A percentile compares a stretch with the other conserved stretches of the same genome.
These are phyloP conservation scores for Pristis pectinata DNA, from an alignment of 2,797 vertebrate species.

Conservation along the genomic window DNA sequence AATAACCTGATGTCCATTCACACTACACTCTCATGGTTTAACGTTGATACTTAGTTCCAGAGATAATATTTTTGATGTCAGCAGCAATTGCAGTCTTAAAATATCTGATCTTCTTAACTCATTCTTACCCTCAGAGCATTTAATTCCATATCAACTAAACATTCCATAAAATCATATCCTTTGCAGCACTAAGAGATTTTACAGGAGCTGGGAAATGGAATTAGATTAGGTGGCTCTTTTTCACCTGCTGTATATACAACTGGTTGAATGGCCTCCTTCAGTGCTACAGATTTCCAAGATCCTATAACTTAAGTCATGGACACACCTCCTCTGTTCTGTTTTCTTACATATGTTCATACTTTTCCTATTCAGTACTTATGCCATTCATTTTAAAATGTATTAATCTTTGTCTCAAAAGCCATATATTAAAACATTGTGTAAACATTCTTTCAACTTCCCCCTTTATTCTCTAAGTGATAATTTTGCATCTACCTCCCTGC, in stretches of 20 bases:
- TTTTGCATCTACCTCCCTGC: not conserved
- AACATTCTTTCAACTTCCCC: not conserved
- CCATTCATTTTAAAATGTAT: not conserved
- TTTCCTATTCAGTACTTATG: not conserved
- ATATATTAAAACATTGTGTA: not conserved
- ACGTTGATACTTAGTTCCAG: not conserved
- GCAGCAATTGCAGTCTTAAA: not conserved
- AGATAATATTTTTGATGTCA: not conserved
- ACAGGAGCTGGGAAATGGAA: not conserved
- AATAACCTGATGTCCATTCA: not conserved
- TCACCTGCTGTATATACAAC: too few relatives aligned
- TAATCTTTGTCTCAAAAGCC: not conserved
- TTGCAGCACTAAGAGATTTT: not conserved
- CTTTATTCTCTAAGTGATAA: not conserved
- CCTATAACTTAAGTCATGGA: not conserved
- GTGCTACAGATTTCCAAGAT: too few relatives aligned
- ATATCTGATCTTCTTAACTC: not conserved
- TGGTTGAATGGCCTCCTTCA: too few relatives aligned
- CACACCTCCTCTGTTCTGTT: not conserved
- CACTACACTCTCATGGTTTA: not conserved
- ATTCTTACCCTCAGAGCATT: not conserved
- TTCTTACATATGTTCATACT: not conserved
- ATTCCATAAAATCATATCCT: not conserved
- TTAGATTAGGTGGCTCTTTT: too few relatives aligned
- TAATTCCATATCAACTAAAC: not conserved